Base-by-base conservation (phyloP, 2,888 invertebrate species). In the Teleogryllus oceanicus region DNA sequence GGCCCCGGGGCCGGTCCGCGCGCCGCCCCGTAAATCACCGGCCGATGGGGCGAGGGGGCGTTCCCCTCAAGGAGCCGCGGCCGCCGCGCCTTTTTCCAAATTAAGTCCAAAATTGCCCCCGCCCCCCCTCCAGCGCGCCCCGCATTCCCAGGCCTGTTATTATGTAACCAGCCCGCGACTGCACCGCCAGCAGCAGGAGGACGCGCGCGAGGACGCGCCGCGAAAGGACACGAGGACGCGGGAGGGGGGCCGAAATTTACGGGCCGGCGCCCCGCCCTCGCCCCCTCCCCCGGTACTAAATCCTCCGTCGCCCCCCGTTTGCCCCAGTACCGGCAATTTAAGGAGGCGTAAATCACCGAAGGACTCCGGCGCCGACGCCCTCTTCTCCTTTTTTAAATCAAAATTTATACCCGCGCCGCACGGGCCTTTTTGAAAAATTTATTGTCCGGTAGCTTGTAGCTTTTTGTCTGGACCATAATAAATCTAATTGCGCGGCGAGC, bases 81-180 rank as follows among this genome's bases (percentile, higher is more conserved):
- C 37, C 62, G 62, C 62, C 62, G 13, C 62, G 62, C 62, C 62
- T 62, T 62, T 62, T 62, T n/a, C 62, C 62, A 62, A 62, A 62
- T 62, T 62, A 62, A 62, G 62, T 62, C 62, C 62, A 62, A 62
- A 62, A 62, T 62, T 62, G 62, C n/a, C n/a, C n/a, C n/a, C n/a
- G n/a, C n/a, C n/a, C n/a, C 62, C 12, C 62, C 62, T 62, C 62
- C 13, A 62, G 16, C 62, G 62, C n/a, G n/a, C n/a, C n/a, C 62
- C n/a, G n/a, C 62, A 62, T 62, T 62, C 62, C 62, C 62, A 62
- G n/a, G 62, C 16, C n/a, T 62, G 13, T 62, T 62, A 62, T 62
- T 62, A 62, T n/a, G 62, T 62, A 62, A 62, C 62, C 62, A 62
- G 62, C n/a, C n/a, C 62, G n/a, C 62, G 37, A 62, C n/a, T 62